Percentiles rank a stretch among this genome's conserved stretches.
phyloP scores from a whole-genome alignment of 2,888 invertebrate species.

The Drosophila macrospina region DNA sequence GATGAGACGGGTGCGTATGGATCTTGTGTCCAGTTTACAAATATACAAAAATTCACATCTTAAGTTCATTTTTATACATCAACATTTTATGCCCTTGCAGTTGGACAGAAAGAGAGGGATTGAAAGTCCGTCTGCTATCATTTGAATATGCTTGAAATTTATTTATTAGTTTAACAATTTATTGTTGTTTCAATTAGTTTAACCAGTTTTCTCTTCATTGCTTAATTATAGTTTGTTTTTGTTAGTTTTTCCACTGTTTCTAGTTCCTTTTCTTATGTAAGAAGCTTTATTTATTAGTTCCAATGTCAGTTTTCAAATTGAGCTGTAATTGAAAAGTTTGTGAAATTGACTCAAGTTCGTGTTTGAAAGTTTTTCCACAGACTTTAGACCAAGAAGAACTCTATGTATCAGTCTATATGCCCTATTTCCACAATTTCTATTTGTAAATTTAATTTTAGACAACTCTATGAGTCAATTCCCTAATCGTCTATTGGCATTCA shows the following conservation, averaged over 20 bases:
- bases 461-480: too few species aligned
- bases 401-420: too few species aligned
- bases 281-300: too few species aligned
- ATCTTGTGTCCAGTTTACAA: not conserved
- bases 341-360: not conserved
- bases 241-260: too few species aligned
- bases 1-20: conserved; percentile 94
- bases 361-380: not conserved
- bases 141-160: not conserved
- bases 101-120: too few species aligned
- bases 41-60: not conserved
- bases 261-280: too few species aligned
- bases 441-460: too few species aligned
- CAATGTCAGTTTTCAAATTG: too few species aligned
- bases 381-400: too few species aligned
- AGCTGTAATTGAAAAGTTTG: not conserved
- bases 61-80: not conserved
- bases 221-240: too few species aligned
- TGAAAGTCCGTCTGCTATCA: not conserved
- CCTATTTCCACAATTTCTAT: too few species aligned
- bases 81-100: conserved; percentile 1
- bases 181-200: not conserved
- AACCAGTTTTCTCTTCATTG: not conserved
- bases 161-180: not conserved
- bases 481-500: too few species aligned